Conservation (phyloP, 2,113 vertebrate genomes). For the rat (Rattus norvegicus) region DNA sequence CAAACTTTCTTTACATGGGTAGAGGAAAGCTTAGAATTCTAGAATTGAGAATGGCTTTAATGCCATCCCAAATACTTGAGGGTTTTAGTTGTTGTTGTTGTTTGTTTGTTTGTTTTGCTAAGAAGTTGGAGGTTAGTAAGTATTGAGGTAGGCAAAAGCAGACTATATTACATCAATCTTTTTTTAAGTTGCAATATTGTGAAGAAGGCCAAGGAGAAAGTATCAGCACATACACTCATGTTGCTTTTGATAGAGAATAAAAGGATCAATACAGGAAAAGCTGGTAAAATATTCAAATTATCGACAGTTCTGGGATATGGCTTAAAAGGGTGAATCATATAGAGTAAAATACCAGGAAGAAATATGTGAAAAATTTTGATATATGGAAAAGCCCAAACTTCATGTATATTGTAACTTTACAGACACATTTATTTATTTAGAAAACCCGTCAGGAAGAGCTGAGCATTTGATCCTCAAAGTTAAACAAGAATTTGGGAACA, state of each 20-base stretch:
- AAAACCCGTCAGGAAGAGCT: background rate
- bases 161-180: background rate
- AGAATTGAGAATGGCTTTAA: background rate
- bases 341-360: background rate
- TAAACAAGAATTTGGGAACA: background rate
- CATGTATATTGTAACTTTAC: background rate
- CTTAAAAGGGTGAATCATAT: background rate
- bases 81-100: background rate
- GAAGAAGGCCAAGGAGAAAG: background rate
- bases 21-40: background rate
- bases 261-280: background rate
- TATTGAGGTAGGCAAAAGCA: background rate
- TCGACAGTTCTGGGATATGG: background rate
- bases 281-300: background rate
- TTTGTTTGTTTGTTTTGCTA: background rate
- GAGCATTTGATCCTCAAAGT: background rate
- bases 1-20: background rate
- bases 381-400: background rate
- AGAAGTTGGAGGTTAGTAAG: background rate
- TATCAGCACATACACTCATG: background rate
- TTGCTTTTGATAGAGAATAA: background rate
- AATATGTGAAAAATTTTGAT: background rate
- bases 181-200: background rate
- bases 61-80: background rate
- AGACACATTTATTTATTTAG: conserved; percentile 25